Evolutionary conservation across 2,797 vertebrate species (phyloP).

Genomic region (Spinus pinus): DNA sequence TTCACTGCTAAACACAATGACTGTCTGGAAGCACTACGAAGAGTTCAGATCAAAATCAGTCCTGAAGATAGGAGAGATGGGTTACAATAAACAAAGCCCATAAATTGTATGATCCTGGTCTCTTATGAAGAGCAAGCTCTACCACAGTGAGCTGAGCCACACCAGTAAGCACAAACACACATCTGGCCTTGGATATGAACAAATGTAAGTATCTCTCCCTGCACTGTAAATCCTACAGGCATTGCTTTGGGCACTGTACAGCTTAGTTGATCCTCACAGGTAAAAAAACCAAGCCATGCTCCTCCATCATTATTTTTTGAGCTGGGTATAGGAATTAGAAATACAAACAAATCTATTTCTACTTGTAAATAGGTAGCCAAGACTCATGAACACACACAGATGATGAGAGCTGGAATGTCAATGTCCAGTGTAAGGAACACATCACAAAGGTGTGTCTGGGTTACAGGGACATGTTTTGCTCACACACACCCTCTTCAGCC

Average conservation of each 20-base stretch:
- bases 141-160: neutral
- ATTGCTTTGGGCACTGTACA: neutral
- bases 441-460: neutral
- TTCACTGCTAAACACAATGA: neutral
- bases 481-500: neutral
- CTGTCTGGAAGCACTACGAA: neutral
- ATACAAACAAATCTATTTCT: neutral
- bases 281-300: neutral
- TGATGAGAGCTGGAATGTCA: neutral
- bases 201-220: neutral
- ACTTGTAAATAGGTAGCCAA: neutral
- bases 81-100: neutral
- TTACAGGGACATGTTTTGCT: neutral
- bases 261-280: neutral
- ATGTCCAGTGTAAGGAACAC: neutral
- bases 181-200: neutral
- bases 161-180: neutral
- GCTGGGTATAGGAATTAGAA: neutral
- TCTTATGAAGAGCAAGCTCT: accelerated
- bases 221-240: neutral
- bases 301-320: neutral
- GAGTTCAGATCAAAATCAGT: neutral
- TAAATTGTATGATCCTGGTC: neutral
- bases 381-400: neutral
- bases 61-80: neutral